Evolutionary conservation across 92 coral and sea anemone genomes (phyloP), one percentile per base, ranked within the genome.

Genomic region (Pocillopora meandrina): DNA sequence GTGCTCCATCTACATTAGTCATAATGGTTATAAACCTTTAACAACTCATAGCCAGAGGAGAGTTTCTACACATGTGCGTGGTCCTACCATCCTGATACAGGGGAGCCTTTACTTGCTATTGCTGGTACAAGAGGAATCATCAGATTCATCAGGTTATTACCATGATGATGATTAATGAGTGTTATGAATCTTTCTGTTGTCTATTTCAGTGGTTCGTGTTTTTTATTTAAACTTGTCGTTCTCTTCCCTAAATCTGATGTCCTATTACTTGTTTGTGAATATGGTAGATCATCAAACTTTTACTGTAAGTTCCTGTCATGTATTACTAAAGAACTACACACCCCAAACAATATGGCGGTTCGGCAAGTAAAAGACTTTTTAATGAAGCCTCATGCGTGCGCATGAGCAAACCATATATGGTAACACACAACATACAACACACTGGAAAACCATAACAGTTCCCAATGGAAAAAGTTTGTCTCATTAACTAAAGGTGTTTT

Each of bases 1-100:
- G 52, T 42, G 52, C 52, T 42, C 8, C 8, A 42, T 3, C 52
- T 42, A 7, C 52, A 42, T 42, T 42, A 3, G 0, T 42, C 52
- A 7, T n/a, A n/a, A n/a, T n/a, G n/a, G n/a, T 42, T 42, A 42
- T 42, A 42, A 42, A 42, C 52, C 76, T 76, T 76, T 84, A 66
- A 66, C 81, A 56, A 52, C 56, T 33, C 82, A 56, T 19, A 94
- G 99, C 89, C 99, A 36, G 99, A 94, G 67, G 99, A 96, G 68
- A 92, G 94, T 77, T 96, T 92, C 70, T 96, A 96, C 82, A 92
- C 95, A 2, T 95, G 98, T 68, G 98, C 99, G 1, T 96, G 99
- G 99, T 90, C 99, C 0, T 94, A 90, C 65, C 93, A 79, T 49
- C 95, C 98, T 18, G 87, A 89, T 19, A 92, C 98, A 16, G 99